Base-by-base conservation (phyloP, 2,113 vertebrate genomes). In the Cyanoliseus patagonus region DNA sequence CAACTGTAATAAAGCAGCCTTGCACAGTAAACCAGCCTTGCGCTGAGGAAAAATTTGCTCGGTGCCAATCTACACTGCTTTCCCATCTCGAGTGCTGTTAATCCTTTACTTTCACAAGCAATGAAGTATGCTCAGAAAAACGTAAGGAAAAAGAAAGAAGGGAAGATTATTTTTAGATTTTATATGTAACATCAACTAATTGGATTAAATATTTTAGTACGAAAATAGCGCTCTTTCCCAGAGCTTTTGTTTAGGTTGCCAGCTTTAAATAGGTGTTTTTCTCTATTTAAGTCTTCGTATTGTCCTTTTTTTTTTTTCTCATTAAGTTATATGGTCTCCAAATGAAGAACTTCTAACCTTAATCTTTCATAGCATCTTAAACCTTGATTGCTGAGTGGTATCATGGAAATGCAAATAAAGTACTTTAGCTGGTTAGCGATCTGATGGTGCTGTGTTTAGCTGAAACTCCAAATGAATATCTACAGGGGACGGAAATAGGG, bases 111-210 rank as follows among this genome's bases (percentile, higher is more conserved):
- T 97, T 92, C 74, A 96, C 59, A 73, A 90, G 78, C 69, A 92
- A 53, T 66, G 55, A 75, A 64, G 39, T 64, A 28, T 39, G 55
- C 79, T 93, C 20, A 76, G 39, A 61, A 78, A 95, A 97, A 91
- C 6, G 5, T 90, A 42, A 44, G 79, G 23, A 57, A 75, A 94
- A 66, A 53, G 72, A 94, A 78, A 94, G 91, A 86, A 35, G 12
- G 42, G 39, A 44, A 31, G 31, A 68, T 59, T 95, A 78, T 94
- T 96, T 98, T 96, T 78, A 95, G 66, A 31, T 93, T 97, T 97
- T 90, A 67, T 92, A 55, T 70, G 78, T 94, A 92, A 42, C 67
- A 78, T 91, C 76, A 96, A 87, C 94, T 91, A 97, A 97, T 90
- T 92, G 39, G 76, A 81, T 94, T 94, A 96, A 97, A 83, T 95